These are phyloP conservation scores for Perizoma affinitatum DNA, from an alignment of 2,888 invertebrate species.

Conservation along the genomic window DNA sequence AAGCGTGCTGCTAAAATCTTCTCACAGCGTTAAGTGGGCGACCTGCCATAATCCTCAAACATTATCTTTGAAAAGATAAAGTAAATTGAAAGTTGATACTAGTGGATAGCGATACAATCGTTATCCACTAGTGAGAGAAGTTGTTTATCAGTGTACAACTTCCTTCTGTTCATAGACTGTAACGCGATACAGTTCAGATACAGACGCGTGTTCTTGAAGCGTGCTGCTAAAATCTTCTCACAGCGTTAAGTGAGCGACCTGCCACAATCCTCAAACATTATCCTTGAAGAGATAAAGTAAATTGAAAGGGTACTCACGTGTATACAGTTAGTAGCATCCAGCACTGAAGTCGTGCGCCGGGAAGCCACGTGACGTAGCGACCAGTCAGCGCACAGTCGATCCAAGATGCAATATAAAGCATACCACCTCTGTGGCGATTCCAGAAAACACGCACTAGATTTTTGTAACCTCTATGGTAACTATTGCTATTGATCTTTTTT, in stretches of 20 bases:
- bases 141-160: too few species aligned
- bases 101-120: too few species aligned
- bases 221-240: too few species aligned
- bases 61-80: not conserved
- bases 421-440: slow-evolving; percentile 79
- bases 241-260: too few species aligned
- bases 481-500: slow-evolving; percentile 60
- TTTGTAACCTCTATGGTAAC: slow-evolving; percentile 64
- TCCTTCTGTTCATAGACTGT: too few species aligned
- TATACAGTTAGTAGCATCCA: slow-evolving; percentile 89
- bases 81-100: slow-evolving; percentile 20
- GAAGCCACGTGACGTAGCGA: slow-evolving; percentile 85
- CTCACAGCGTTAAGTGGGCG: too few species aligned
- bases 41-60: too few species aligned
- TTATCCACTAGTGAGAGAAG: too few species aligned
- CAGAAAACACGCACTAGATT: slow-evolving; percentile 55
- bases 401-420: slow-evolving; percentile 83
- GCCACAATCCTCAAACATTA: too few species aligned
- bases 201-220: too few species aligned
- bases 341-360: slow-evolving; percentile 84
- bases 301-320: slow-evolving; percentile 81
- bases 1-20: too few species aligned
- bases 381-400: slow-evolving; percentile 85
- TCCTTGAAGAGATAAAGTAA: not conserved
- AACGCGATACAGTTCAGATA: too few species aligned